These are phyloP conservation scores for Ferrisia virgata DNA, from an alignment of 2,888 invertebrate species.

Conservation along the genomic window DNA sequence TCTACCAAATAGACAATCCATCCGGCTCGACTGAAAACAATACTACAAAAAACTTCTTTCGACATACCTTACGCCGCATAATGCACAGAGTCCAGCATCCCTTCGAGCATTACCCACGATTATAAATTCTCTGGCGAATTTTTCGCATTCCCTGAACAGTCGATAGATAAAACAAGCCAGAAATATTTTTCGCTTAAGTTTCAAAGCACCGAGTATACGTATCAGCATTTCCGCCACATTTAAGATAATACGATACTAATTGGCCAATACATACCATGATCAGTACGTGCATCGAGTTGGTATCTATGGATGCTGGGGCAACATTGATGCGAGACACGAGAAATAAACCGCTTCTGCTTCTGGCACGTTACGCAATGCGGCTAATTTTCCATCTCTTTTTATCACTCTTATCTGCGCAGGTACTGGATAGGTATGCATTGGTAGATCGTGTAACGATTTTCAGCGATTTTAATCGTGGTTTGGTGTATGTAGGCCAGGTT, in stretches of 20 bases:
- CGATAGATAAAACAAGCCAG: not conserved
- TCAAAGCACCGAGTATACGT: not conserved
- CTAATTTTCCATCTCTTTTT: not conserved
- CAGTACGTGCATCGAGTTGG: conserved; percentile 16
- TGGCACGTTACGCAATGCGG: not conserved
- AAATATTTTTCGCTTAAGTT: not conserved
- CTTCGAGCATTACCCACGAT: not conserved
- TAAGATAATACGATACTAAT: conserved; percentile 25
- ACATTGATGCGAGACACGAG: not conserved
- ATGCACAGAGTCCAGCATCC: not conserved
- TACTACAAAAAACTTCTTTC: no score
- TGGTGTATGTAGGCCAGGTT: no score
- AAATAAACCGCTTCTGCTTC: not conserved
- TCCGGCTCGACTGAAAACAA: no score
- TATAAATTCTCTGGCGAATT: not conserved
- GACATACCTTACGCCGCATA: not conserved
- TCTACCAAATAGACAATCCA: no score
- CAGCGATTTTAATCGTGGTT: no score
- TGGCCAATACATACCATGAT: conserved; percentile 28
- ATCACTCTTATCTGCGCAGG: not conserved
- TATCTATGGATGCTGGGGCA: not conserved
- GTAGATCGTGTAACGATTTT: no score
- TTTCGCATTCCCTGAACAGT: not conserved
- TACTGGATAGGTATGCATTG: no score
- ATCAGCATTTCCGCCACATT: not conserved